Conservation (phyloP, 2,888 invertebrate species). For the Galeruca laticollis region DNA sequence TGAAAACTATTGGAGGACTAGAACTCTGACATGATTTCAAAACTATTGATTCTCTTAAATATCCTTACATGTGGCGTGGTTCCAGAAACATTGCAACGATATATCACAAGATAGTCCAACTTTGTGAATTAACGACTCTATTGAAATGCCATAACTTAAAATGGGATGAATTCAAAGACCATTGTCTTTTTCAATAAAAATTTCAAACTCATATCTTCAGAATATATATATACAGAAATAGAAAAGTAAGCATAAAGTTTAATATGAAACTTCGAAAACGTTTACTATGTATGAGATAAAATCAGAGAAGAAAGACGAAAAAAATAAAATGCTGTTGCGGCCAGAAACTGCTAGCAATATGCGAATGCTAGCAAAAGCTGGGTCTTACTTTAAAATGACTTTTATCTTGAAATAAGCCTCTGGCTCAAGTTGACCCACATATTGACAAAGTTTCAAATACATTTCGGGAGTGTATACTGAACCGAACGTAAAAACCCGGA, state of each 20-base stretch:
- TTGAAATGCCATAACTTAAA: background rate
- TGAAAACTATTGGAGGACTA: too few species aligned
- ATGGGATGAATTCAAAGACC: background rate
- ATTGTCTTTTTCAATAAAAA: background rate
- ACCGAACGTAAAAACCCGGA: background rate
- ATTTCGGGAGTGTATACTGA: conserved; percentile 13
- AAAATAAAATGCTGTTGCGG: conserved; percentile 1
- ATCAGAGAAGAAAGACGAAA: background rate
- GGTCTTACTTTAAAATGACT: conserved; percentile 23
- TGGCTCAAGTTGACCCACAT: conserved; percentile 21
- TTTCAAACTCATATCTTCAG: background rate
- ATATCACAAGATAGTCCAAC: background rate
- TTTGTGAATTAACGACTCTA: background rate
- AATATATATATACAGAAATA: background rate
- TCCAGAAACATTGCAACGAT: background rate
- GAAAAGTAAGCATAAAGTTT: background rate
- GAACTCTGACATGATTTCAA: background rate
- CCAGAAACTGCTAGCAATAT: conserved; percentile 16
- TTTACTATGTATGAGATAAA: conserved; percentile 17
- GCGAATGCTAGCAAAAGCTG: conserved; percentile 6
- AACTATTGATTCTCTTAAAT: background rate
- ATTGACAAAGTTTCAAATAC: conserved; percentile 25
- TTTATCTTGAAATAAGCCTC: conserved; percentile 27
- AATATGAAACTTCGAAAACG: conserved; percentile 11
- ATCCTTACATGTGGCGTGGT: background rate